Base-by-base conservation (phyloP, 2,888 invertebrate species). In the Euspilapteryx auroguttella region DNA sequence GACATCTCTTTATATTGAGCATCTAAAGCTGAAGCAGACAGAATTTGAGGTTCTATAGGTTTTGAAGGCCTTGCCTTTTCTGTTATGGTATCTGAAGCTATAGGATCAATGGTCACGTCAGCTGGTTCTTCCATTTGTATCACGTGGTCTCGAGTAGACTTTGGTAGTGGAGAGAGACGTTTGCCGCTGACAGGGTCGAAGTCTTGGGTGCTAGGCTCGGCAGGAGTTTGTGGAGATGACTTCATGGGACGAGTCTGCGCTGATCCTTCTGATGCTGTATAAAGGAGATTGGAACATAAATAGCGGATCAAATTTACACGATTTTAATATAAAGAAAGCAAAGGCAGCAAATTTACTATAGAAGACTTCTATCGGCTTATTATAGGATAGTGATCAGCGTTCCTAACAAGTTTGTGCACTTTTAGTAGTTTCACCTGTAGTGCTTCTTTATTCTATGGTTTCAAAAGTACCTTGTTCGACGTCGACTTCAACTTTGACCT, bases 391-490 rank as follows among this genome's bases (percentile, higher is more conserved):
- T n/a, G n/a, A n/a, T n/a, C n/a, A n/a, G n/a, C n/a, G n/a, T n/a
- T n/a, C n/a, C n/a, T n/a, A n/a, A n/a, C n/a, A n/a, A n/a, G n/a
- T n/a, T n/a, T n/a, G n/a, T n/a, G n/a, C n/a, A n/a, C n/a, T n/a
- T n/a, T n/a, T n/a, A n/a, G n/a, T n/a, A n/a, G n/a, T n/a, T n/a
- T n/a, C n/a, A n/a, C n/a, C n/a, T n/a, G n/a, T n/a, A n/a, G n/a
- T n/a, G n/a, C n/a, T n/a, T n/a, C n/a, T n/a, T n/a, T n/a, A n/a
- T n/a, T n/a, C n/a, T n/a, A n/a, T n/a, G n/a, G n/a, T n/a, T n/a
- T n/a, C n/a, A n/a, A n/a, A n/a, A n/a, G n/a, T 40, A 62, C 63
- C 63, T 58, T 55, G 58, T 51, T 76, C 75, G 24, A 75, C 57
- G 21, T 76, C 65, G 6, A 61, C 73, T 47, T 62, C 62, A 3